Conservation (phyloP, 2,888 invertebrate genomes). For the Tachina lurida region DNA sequence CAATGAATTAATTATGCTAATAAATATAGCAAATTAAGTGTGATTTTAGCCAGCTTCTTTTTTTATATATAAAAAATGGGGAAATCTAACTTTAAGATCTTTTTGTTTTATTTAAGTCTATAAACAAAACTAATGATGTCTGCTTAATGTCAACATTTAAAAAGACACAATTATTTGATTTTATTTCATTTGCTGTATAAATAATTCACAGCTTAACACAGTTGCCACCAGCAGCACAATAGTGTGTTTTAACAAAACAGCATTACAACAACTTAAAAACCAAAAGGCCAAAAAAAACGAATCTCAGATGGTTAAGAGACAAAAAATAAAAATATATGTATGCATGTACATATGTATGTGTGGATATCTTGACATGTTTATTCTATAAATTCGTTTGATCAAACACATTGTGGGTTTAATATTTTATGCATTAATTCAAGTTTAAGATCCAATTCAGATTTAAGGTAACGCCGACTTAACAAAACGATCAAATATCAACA, state of each 20-base stretch:
- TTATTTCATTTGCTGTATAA: conserved; percentile 54
- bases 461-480: conserved; percentile 43
- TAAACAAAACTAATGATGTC: conserved; percentile 59
- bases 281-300: neutral
- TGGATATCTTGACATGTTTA: conserved; percentile 47
- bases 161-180: conserved; percentile 58
- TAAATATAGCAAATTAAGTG: conserved; percentile 69
- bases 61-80: neutral
- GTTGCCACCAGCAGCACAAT: neutral
- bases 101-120: conserved; percentile 11
- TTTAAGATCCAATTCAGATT: conserved; percentile 4
- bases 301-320: conserved; percentile 24
- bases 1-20: conserved; percentile 66
- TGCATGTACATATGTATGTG: neutral
- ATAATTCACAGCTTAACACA: conserved; percentile 48
- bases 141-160: conserved; percentile 56
- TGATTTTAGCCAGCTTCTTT: conserved; percentile 63
- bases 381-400: conserved; percentile 20
- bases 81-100: conserved; percentile 20
- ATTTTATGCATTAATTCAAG: conserved; percentile 60
- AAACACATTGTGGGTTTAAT: conserved; percentile 29
- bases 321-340: neutral
- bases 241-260: neutral
- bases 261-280: neutral
- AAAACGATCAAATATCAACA: conserved; percentile 58